phyloP scores from a whole-genome alignment of 2,797 vertebrate genomes.

The Halcyon smyrnensis region DNA sequence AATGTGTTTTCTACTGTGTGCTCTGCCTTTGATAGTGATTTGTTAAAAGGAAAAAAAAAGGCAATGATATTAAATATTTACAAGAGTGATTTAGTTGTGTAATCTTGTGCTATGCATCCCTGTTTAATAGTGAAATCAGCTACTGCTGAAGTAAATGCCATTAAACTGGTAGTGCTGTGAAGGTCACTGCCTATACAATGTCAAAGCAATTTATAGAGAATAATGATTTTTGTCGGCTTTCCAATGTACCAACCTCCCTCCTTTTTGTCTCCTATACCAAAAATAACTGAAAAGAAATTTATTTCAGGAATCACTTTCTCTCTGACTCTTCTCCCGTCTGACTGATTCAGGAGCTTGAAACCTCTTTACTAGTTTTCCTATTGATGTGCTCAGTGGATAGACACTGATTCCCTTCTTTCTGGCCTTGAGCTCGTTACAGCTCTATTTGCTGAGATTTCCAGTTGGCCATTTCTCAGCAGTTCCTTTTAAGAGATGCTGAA shows the following conservation, averaged over 20 bases:
- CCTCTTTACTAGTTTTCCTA: slow-evolving; percentile 18
- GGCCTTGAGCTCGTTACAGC: neutral
- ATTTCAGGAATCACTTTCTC: slow-evolving; percentile 52
- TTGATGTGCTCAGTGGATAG: slow-evolving; percentile 8
- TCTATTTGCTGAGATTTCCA: slow-evolving; percentile 19
- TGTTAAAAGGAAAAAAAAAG: slow-evolving; percentile 75
- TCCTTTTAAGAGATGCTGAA: slow-evolving; percentile 32
- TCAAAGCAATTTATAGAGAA: slow-evolving; percentile 77
- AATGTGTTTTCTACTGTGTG: slow-evolving; percentile 79
- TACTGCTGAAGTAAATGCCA: slow-evolving; percentile 75
- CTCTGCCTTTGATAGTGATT: slow-evolving; percentile 78
- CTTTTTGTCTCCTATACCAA: slow-evolving; percentile 61
- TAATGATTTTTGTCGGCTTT: slow-evolving; percentile 77
- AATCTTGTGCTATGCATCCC: slow-evolving; percentile 72
- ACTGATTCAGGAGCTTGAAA: slow-evolving; percentile 19
- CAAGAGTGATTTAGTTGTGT: slow-evolving; percentile 81
- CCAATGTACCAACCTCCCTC: slow-evolving; percentile 32
- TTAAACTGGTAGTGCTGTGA: slow-evolving; percentile 74
- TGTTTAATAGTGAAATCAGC: slow-evolving; percentile 80
- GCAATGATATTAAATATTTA: slow-evolving; percentile 83
- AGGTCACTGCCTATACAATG: slow-evolving; percentile 77
- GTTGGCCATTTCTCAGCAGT: slow-evolving; percentile 18
- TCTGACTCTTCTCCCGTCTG: slow-evolving; percentile 29
- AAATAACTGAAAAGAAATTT: slow-evolving; percentile 71
- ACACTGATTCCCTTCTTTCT: neutral